Evolutionary conservation across 2,888 invertebrate species (phyloP), one percentile per base, ranked within the genome.

Genomic region (Cynaeus angustus): DNA sequence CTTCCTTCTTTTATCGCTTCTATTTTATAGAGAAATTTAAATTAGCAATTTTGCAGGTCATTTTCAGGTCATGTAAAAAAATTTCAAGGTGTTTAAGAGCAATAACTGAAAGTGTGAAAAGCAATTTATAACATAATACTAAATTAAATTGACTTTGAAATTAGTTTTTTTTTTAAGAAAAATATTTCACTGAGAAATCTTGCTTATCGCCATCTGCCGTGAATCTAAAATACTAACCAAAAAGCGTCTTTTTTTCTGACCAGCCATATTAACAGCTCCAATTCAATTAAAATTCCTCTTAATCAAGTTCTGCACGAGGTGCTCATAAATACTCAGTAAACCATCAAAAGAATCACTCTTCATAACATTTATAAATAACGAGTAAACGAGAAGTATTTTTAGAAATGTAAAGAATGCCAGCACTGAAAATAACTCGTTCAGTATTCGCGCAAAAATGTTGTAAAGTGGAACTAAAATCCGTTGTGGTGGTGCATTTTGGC

Each of bases 361-460:
- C 43, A 45, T 43, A 59, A 59, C 30, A 46, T 56, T 56, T 56
- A 53, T 53, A 59, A 59, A 59, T 58, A 58, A 58, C 30, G 45
- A 59, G 50, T 66, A 66, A 66, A 66, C 10, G 33, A 16, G 45
- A 13, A 21, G 43, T 67, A 67, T 67, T 59, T 50, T 46, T 67
- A 59, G 59, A 43, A 33, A 26, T n/a, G 38, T 52, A 14, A 53
- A 64, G 64, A 64, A 64, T 64, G 64, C 50, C 53, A 10, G 9
- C 52, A 46, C 55, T 53, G 9, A 56, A 66, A 67, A 67, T 67
- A 67, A 59, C 67, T 46, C 28, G 46, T 65, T 56, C 64, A 52
- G 43, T 62, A 53, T 30, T 53, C 52, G 21, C 52, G 43, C 33
- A 50, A 62, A 62, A 64, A 64, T 56, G 56, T 53, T 37, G 33